Percentiles rank a stretch among this genome's conserved stretches.
Evolutionary conservation across 1,140 invertebrate genomes (phyloP).

Genomic region (Samia ricini): DNA sequence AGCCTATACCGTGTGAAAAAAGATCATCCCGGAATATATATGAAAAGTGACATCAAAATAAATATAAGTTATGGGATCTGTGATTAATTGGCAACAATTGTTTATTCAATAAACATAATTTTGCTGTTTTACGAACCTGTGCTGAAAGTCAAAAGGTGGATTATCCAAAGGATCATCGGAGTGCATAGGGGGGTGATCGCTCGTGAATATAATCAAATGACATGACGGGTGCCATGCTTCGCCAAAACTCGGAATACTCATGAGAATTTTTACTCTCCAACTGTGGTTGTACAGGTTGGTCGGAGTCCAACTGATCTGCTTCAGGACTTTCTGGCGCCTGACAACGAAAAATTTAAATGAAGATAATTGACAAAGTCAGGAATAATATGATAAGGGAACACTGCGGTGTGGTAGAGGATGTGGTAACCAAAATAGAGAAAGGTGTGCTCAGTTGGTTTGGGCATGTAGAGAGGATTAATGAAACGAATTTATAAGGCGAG

Average conservation of each 20-base stretch:
- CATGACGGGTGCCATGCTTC: conserved; percentile 45
- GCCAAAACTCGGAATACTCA: conserved; percentile 35
- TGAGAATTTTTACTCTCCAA: conserved; percentile 3
- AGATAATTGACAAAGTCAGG: too few relatives aligned
- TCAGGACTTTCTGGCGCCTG: background rate
- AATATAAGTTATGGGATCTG: too few relatives aligned
- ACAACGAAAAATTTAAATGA: background rate
- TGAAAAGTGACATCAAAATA: background rate
- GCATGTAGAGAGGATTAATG: too few relatives aligned
- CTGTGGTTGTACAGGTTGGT: conserved; percentile 1
- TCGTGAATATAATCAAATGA: conserved; percentile 47
- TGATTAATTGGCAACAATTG: too few relatives aligned
- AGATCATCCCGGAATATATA: background rate
- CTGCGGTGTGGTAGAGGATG: too few relatives aligned
- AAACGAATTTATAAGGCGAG: too few relatives aligned
- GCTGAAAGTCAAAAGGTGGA: conserved; percentile 52
- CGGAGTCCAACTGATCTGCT: conserved; percentile 2
- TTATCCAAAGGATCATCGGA: conserved; percentile 47
- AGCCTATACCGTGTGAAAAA: background rate
- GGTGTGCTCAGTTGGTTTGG: too few relatives aligned
- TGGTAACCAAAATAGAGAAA: too few relatives aligned
- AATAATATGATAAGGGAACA: too few relatives aligned
- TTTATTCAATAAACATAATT: background rate
- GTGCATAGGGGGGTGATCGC: conserved; percentile 26
- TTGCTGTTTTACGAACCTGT: conserved; percentile 36